These are phyloP conservation scores for Chymomyza caudatula DNA, from an alignment of 2,888 invertebrate species.

Conservation along the genomic window DNA sequence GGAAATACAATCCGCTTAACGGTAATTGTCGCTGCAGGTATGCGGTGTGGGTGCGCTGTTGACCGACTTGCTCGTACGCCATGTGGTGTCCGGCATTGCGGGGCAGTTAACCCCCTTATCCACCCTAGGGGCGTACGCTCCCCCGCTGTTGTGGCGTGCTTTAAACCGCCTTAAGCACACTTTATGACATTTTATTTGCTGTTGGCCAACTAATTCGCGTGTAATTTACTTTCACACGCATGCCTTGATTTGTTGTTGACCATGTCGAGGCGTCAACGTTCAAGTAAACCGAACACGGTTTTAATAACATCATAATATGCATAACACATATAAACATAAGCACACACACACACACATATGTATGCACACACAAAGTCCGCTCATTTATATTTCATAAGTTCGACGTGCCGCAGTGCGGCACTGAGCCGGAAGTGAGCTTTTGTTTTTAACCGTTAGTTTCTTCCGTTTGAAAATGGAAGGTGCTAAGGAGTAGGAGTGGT, in stretches of 20 bases:
- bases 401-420: background rate
- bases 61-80: background rate
- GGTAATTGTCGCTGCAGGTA: constrained; percentile 63
- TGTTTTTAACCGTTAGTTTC: constrained; percentile 69
- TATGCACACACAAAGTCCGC: constrained; percentile 25
- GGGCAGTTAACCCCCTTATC: background rate
- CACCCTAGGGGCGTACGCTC: background rate
- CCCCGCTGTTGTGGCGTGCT: background rate
- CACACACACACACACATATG: background rate
- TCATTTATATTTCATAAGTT: constrained; percentile 65
- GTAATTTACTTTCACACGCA: constrained; percentile 38
- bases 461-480: constrained; percentile 46
- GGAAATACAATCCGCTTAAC: constrained; percentile 70
- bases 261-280: background rate
- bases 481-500: background rate
- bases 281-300: background rate
- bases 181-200: background rate
- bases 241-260: constrained; percentile 9
- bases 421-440: constrained; percentile 65
- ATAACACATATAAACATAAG: background rate
- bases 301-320: background rate
- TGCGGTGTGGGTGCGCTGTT: constrained; percentile 3
- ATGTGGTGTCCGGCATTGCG: background rate
- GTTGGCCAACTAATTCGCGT: constrained; percentile 49
- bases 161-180: background rate